These are phyloP conservation scores for Leptopterna dolabrata DNA, from an alignment of 2,888 invertebrate genomes.

Conservation along the genomic window DNA sequence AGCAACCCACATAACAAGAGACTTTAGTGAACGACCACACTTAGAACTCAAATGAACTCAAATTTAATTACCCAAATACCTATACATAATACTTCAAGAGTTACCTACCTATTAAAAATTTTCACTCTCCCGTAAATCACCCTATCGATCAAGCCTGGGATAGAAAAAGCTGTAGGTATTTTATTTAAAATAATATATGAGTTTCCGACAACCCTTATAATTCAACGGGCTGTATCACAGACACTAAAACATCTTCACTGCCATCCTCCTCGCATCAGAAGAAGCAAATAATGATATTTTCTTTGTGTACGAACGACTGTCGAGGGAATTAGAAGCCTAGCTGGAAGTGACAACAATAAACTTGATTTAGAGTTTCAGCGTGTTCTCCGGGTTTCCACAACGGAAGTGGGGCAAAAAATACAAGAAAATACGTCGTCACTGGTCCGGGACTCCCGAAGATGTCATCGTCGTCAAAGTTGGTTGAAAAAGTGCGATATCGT, in stretches of 20 bases:
- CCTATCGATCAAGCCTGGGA: too few relatives aligned
- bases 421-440: background rate
- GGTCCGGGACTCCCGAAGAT: background rate
- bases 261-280: background rate
- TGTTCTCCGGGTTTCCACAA: background rate
- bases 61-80: too few relatives aligned
- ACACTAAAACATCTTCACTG: too few relatives aligned
- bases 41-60: too few relatives aligned
- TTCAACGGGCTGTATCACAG: background rate
- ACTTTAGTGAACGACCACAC: too few relatives aligned
- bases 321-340: background rate
- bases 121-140: too few relatives aligned
- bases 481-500: background rate
- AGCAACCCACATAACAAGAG: too few relatives aligned
- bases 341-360: constrained; percentile 32
- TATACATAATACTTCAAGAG: too few relatives aligned
- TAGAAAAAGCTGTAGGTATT: too few relatives aligned
- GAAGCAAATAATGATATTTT: constrained; percentile 21
- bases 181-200: too few relatives aligned
- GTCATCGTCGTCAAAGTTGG: background rate
- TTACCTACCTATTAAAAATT: too few relatives aligned
- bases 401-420: background rate
- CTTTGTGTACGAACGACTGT: background rate
- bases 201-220: background rate
- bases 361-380: constrained; percentile 20